phyloP scores from a whole-genome alignment of 2,113 vertebrate species.

The Setophaga coronata region DNA sequence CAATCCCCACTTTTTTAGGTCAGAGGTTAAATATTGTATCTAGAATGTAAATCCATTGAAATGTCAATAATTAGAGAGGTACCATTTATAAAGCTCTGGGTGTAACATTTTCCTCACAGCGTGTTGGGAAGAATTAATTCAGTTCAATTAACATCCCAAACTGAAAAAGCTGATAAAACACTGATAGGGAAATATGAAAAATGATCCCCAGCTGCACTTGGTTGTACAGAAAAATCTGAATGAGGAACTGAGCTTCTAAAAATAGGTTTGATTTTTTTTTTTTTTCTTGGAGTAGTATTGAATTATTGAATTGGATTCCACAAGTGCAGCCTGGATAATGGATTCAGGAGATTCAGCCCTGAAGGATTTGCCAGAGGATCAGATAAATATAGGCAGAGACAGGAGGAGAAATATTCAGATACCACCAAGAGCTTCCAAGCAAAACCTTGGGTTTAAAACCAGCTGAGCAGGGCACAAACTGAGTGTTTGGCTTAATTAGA shows the following conservation, averaged over 20 bases:
- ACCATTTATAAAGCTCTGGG: not conserved
- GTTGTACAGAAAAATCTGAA: not conserved
- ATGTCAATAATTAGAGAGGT: not conserved
- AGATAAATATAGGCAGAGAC: constrained; percentile 9
- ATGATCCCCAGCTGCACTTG: not conserved
- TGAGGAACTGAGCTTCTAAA: not conserved
- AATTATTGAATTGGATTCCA: constrained; percentile 38
- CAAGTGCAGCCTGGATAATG: not conserved
- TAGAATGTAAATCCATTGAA: not conserved
- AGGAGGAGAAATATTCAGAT: not conserved
- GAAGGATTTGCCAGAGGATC: constrained; percentile 12
- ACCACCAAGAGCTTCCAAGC: not conserved
- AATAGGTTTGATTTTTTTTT: not conserved
- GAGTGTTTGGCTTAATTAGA: not conserved
- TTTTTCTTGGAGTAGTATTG: not conserved
- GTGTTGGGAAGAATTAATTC: not conserved
- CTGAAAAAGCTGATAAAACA: not conserved
- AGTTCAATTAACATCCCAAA: not conserved
- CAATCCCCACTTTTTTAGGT: not conserved
- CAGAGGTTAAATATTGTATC: not conserved
- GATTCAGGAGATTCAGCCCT: constrained; percentile 1
- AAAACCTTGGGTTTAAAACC: not conserved
- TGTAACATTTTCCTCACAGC: not conserved
- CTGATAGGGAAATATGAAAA: not conserved
- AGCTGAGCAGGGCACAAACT: not conserved